Evolutionary conservation across 2,113 vertebrate genomes (phyloP), one percentile per base, ranked within the genome.

Genomic region (Oryzias javanicus): DNA sequence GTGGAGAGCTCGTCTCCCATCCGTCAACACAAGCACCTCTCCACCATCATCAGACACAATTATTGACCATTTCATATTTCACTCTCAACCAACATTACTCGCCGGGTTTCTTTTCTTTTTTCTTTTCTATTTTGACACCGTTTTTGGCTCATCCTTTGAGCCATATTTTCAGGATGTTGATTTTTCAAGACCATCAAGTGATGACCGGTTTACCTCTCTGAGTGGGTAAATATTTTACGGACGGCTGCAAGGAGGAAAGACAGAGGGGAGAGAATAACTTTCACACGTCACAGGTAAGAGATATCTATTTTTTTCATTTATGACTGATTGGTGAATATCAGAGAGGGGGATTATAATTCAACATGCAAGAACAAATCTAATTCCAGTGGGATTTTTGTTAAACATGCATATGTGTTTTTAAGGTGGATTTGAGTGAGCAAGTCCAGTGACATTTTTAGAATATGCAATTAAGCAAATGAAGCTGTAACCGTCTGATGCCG

Each of bases 1-100:
- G 48, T 62, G 70, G 78, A 86, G 79, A 76, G 77, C 78, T 71
- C 60, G 62, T 78, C 84, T 84, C 71, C 62, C 75, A 90, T 82
- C 79, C 82, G 86, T 87, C 90, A 86, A 79, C 84, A 83, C 82
- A 83, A 89, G 78, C 83, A 88, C 81, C 80, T 84, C 85, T 88
- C 80, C 78, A 70, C 86, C 85, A 80, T 86, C 81, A 86, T 70
- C 84, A 81, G 82, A 83, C 57, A 73, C 82, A 74, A 63, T 89
- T 82, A 87, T 80, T 59, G 80, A 51, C 71, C 67, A 49, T 86
- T 88, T 75, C 68, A 78, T 70, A 76, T 82, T 81, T 82, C 4
- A 77, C 25, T 67, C 62, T 54, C 46, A 53, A 52, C 46, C 64
- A 70, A 29, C 81, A 61, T 67, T 64, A 56, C 40, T 15, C 55